Conservation (phyloP, 2,113 vertebrate genomes). For the Acrocephalus kingi region DNA sequence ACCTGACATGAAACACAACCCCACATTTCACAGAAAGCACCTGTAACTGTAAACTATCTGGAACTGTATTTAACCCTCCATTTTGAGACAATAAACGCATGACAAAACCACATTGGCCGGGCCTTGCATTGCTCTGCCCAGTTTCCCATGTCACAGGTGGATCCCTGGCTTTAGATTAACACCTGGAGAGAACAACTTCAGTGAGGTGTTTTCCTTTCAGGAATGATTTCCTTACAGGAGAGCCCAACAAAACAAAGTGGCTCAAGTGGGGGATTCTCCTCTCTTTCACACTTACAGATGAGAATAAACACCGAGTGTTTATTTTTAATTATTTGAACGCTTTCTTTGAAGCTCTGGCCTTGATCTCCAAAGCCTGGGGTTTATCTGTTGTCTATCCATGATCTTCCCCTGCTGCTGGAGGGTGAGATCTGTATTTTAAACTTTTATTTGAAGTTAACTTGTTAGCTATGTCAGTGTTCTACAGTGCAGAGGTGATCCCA, state of each 20-base stretch:
- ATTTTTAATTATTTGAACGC: neutral
- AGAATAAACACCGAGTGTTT: neutral
- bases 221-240: neutral
- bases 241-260: neutral
- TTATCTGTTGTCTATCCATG: neutral
- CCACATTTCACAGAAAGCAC: no score
- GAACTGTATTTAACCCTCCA: no score
- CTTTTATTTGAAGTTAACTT: neutral
- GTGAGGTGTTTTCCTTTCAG: neutral
- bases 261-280: accelerated
- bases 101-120: no score
- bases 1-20: no score
- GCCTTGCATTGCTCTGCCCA: no score
- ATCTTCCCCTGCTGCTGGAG: no score
- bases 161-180: no score
- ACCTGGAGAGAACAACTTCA: no score
- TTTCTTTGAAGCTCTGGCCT: neutral
- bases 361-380: neutral
- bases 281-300: accelerated
- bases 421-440: accelerated
- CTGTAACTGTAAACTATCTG: no score
- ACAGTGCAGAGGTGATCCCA: neutral
- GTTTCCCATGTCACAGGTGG: no score
- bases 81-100: no score
- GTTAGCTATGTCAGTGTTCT: neutral